Evolutionary conservation across 2,113 vertebrate species (phyloP).

Genomic region (Loxodonta africana): DNA sequence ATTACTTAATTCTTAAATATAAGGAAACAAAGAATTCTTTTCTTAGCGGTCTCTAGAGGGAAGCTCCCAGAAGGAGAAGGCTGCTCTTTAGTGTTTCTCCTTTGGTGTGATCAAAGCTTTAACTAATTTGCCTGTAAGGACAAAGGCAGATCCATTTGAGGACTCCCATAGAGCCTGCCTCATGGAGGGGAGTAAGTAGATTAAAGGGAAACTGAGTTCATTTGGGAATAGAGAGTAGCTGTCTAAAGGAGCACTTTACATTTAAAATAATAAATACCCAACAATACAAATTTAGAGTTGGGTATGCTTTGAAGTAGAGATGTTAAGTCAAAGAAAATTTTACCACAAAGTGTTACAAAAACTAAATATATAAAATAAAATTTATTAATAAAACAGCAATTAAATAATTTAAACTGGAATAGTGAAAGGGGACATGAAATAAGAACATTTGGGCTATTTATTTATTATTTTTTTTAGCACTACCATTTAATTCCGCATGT

Average conservation of each 20-base stretch:
- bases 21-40: constrained; percentile 2
- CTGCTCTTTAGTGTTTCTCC: constrained; percentile 33
- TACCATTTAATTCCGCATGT: neutral
- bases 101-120: constrained; percentile 73
- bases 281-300: neutral
- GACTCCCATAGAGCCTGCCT: neutral
- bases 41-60: neutral
- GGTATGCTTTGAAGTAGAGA: constrained; percentile 26
- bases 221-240: neutral
- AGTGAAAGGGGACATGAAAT: neutral
- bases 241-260: constrained; percentile 12
- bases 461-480: neutral
- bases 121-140: constrained; percentile 54
- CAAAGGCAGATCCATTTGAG: constrained; percentile 28
- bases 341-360: constrained; percentile 40
- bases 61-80: constrained; percentile 39
- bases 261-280: constrained; percentile 21
- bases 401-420: constrained; percentile 33
- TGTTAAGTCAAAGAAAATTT: constrained; percentile 18
- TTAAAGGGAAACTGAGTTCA: constrained; percentile 57
- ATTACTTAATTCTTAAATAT: constrained; percentile 46
- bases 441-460: neutral
- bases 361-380: neutral
- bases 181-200: neutral
- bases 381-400: constrained; percentile 11